Evolutionary conservation across 2,888 invertebrate genomes (phyloP).

Genomic region (Rotaria socialis): DNA sequence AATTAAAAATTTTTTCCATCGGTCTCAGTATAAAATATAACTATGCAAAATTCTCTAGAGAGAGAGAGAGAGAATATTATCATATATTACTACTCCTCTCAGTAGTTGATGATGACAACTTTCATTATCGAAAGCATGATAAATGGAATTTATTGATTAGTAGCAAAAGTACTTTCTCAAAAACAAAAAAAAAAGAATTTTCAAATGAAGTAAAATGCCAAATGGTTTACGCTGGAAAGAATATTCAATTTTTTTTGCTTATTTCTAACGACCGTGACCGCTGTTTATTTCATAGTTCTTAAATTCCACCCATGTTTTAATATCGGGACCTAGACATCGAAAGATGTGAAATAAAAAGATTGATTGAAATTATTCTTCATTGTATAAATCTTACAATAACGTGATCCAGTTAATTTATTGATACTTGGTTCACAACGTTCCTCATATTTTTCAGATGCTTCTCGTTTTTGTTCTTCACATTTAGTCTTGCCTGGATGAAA

Average conservation of each 20-base stretch:
- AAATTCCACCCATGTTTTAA: background rate
- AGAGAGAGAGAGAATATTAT: background rate
- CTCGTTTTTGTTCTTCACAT: constrained; percentile 33
- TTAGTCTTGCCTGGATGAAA: constrained; percentile 24
- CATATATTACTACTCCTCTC: background rate
- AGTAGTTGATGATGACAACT: background rate
- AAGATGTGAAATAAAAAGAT: too few species aligned
- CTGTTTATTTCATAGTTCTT: constrained; percentile 9
- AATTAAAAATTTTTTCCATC: too few species aligned
- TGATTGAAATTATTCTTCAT: too few species aligned
- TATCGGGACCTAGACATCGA: background rate
- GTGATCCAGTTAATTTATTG: constrained; percentile 5
- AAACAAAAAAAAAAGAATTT: background rate
- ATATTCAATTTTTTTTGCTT: background rate
- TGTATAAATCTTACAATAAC: background rate
- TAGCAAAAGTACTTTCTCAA: background rate
- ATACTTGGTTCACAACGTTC: constrained; percentile 25
- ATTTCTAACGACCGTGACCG: background rate
- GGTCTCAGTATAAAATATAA: background rate
- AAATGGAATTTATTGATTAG: background rate
- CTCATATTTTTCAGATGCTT: constrained; percentile 20
- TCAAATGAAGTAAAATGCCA: too few species aligned
- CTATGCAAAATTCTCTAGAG: background rate
- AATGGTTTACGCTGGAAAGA: too few species aligned
- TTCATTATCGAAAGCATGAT: background rate